Evolutionary conservation across 2,888 invertebrate species (phyloP), one percentile per base, ranked within the genome.

Genomic region (Lasioglossum malachurum): DNA sequence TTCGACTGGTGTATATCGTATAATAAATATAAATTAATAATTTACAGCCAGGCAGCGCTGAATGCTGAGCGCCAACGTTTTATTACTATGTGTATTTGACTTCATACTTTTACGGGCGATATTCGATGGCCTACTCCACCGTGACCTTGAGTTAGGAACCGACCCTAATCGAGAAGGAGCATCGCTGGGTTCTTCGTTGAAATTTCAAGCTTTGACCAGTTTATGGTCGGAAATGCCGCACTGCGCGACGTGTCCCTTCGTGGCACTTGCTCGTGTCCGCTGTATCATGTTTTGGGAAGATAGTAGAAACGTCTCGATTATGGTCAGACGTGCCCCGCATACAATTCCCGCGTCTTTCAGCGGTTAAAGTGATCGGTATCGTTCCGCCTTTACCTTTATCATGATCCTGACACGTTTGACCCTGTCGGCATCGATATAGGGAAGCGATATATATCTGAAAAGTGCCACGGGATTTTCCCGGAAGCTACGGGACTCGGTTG

Each of bases 221-320:
- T 53, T 53, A n/a, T 53, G 23, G 53, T 53, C 23, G 53, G 53
- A 3, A n/a, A 53, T 53, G 23, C 53, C 53, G 53, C n/a, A 53
- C 53, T 53, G 53, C 53, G 23, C 35, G 35, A 46, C 57, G 57
- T 38, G 77, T 80, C 76, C 80, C 57, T 80, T 69, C 72, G 81
- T 75, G 79, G 57, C 74, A 27, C 41, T 60, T 67, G 44, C 41
- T 27, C 74, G 38, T 74, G 69, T 57, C n/a, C 74, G 69, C 78
- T 41, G 75, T 78, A 75, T 80, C 79, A 46, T 81, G 78, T 82
- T 80, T 76, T 71, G 73, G 14, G 84, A 72, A 80, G 81, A 80
- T 78, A 75, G 82, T 87, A 77, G 87, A 83, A 82, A 80, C 75
- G 81, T 80, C 46, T 72, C 89, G 87, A 90, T 87, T 90, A 89